Base-by-base conservation (phyloP, 2,113 vertebrate species). In the Nothoprocta pentlandii region DNA sequence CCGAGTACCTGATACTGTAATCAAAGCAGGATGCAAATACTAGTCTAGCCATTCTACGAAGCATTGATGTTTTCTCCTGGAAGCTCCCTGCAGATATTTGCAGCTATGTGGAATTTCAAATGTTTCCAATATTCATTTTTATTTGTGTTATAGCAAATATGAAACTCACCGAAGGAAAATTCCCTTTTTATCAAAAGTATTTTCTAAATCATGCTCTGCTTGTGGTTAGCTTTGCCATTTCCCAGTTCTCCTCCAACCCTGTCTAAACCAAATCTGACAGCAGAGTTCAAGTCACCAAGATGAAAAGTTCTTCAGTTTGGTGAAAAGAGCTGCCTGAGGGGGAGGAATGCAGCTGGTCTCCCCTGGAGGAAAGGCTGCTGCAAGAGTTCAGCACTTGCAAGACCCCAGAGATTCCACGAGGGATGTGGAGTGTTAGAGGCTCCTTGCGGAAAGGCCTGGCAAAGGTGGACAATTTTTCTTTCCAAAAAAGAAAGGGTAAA, bases 281-380 rank as follows among this genome's bases (percentile, higher is more conserved):
- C 28, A 32, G 46, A n/a, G n/a, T 25, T 58, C 51, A 70, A 36
- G 6, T 20, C 36, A 28, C 4, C 0, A 21, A 46, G 59, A 0
- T 0, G 20, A 32, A 63, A 23, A 54, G 15, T 32, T 82, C 26
- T 2, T 58, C 11, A 44, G 0, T 13, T 61, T 23, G 36, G 49
- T 32, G 64, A 32, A 17, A 30, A 14, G 4, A 6, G 41, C 23
- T 22, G 39, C 20, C 11, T 42, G 51, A 20, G 13, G 13, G 10
- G 19, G 54, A 32, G 28, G 30, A 61, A 34, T 51, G 2, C 11
- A 12, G 34, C 5, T 39, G 12, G 39, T n/a, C 59, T 8, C n/a
- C 25, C 20, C 6, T 4, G 16, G 53, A 47, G 22, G 68, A 59
- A 11, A 0, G 23, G 44, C 42, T 80, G 61, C 70, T 62, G 41